A percentile compares a stretch with the other conserved stretches of the same genome.
Evolutionary conservation across 2,113 vertebrate species (phyloP).

Genomic region (Callocephalon fimbriatum): DNA sequence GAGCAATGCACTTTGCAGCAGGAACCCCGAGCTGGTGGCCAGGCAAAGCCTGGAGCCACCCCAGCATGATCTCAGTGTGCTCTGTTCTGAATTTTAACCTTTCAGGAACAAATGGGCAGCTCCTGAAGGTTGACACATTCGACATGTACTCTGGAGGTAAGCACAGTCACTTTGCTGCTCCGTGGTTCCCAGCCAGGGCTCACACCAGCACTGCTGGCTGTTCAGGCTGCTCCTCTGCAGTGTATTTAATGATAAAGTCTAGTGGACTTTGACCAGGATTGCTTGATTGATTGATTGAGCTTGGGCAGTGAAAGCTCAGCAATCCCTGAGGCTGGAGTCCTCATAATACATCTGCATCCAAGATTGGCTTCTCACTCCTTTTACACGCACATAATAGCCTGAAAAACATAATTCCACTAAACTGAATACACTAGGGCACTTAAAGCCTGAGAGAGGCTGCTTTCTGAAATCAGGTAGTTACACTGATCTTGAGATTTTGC

Average conservation of each 20-base stretch:
- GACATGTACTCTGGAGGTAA: slow-evolving; percentile 77
- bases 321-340: background rate
- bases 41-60: background rate
- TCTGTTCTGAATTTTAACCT: background rate
- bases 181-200: background rate
- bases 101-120: slow-evolving; percentile 76
- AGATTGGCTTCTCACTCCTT: background rate
- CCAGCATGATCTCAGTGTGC: background rate
- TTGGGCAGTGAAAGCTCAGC: background rate
- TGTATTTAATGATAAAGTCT: background rate
- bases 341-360: background rate
- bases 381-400: accelerated
- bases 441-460: background rate
- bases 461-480: background rate
- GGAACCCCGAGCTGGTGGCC: background rate
- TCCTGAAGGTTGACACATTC: slow-evolving; percentile 61
- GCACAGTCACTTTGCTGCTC: accelerated
- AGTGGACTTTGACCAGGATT: background rate
- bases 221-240: background rate
- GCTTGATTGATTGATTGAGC: background rate
- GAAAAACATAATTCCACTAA: background rate
- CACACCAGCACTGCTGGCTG: background rate
- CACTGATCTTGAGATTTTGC: background rate
- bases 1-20: background rate
- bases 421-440: background rate